Percentiles rank a stretch among this genome's conserved stretches.
phyloP scores from a whole-genome alignment of 2,797 vertebrate genomes.

The Peromyscus aztecus region DNA sequence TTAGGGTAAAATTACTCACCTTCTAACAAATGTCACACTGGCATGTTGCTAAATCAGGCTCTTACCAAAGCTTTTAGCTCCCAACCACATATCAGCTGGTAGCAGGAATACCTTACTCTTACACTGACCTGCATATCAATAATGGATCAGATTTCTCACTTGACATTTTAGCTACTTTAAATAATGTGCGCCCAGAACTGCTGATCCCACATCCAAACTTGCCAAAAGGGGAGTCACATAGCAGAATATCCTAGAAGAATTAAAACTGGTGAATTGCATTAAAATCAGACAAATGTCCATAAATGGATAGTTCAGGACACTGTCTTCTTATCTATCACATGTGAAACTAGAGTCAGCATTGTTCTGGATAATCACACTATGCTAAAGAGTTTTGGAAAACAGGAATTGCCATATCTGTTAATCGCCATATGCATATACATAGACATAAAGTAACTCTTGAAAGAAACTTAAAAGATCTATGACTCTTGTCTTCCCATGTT shows the following conservation, averaged over 20 bases:
- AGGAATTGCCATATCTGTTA: not conserved
- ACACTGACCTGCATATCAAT: conserved; percentile 70
- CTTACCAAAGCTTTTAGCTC: conserved; percentile 35
- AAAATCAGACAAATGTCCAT: conserved; percentile 34
- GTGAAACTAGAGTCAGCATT: conserved; percentile 4
- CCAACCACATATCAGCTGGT: conserved; percentile 42
- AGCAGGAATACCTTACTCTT: conserved; percentile 46
- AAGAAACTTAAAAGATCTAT: not conserved
- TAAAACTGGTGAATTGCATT: conserved; percentile 44
- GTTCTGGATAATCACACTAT: not conserved
- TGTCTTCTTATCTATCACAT: not conserved
- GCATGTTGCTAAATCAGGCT: not conserved
- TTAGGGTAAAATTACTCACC: not conserved
- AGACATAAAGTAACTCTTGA: not conserved
- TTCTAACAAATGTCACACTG: not conserved
- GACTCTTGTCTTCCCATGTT: not conserved
- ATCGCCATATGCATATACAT: not conserved
- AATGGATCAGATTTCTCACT: conserved; percentile 74
- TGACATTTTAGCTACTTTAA: conserved; percentile 79
- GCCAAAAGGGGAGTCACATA: not conserved
- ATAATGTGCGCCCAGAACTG: conserved; percentile 76
- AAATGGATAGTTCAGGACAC: not conserved
- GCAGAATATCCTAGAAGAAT: not conserved
- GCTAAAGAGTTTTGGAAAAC: not conserved
- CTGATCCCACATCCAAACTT: conserved; percentile 76